These are phyloP conservation scores for Larimichthys crocea DNA, from an alignment of 2,113 vertebrate genomes.

Conservation along the genomic window DNA sequence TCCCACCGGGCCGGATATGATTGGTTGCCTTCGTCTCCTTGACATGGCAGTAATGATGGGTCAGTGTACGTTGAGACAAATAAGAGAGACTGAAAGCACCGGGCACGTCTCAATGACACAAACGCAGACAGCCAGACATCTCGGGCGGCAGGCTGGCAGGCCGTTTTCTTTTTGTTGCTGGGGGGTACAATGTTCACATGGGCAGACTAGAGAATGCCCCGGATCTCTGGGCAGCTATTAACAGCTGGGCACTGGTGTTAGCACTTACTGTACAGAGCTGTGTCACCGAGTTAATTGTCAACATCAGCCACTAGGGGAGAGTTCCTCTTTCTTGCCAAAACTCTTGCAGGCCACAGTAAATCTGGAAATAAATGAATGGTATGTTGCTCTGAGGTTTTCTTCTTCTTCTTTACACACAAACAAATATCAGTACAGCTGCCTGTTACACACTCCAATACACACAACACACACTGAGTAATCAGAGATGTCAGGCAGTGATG, in stretches of 20 bases:
- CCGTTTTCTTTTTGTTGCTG: slow-evolving; percentile 54
- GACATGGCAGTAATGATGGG: slow-evolving; percentile 79
- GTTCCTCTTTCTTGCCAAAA: slow-evolving; percentile 11
- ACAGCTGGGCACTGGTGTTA: slow-evolving; percentile 51
- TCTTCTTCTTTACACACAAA: too few relatives aligned
- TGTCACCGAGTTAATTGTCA: slow-evolving; percentile 56
- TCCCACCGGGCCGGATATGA: slow-evolving; percentile 61
- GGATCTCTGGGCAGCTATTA: slow-evolving; percentile 54
- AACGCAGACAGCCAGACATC: slow-evolving; percentile 65
- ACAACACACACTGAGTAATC: not conserved
- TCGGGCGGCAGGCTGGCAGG: slow-evolving; percentile 43
- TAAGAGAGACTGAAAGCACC: slow-evolving; percentile 60
- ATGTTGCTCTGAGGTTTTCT: not conserved
- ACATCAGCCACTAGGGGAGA: slow-evolving; percentile 22
- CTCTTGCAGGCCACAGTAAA: not conserved
- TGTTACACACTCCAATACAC: not conserved
- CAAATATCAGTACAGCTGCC: not conserved
- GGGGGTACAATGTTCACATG: slow-evolving; percentile 36
- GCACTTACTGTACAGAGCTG: slow-evolving; percentile 45
- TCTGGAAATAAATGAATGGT: not conserved
- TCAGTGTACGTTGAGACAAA: slow-evolving; percentile 75
- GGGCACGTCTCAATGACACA: slow-evolving; percentile 81
- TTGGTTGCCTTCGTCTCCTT: slow-evolving; percentile 81
- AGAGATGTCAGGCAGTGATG: not conserved
- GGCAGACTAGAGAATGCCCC: slow-evolving; percentile 54